Conservation (phyloP, 2,113 vertebrate genomes). For the Taurulus bubalis region DNA sequence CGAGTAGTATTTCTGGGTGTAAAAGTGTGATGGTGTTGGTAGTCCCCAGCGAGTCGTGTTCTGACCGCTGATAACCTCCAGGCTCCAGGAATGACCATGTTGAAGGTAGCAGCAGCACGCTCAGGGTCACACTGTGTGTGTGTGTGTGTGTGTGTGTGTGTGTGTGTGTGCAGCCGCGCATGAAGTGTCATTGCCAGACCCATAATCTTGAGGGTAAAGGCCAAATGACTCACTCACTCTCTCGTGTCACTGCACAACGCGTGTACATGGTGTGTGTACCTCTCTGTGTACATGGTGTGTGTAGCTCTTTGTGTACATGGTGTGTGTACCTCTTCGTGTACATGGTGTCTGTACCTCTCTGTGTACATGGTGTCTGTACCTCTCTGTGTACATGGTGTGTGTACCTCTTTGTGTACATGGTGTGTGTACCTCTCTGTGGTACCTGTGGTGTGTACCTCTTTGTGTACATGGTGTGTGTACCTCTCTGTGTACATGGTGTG, state of each 20-base stretch:
- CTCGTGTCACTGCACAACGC: neutral
- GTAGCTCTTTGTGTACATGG: neutral
- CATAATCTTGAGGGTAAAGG: slow-evolving; percentile 12
- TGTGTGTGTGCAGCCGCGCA: slow-evolving; percentile 5
- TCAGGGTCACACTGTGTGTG: neutral
- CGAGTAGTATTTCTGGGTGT: neutral
- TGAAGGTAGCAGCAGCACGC: slow-evolving; percentile 7
- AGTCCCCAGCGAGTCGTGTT: slow-evolving; percentile 10
- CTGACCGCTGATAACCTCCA: neutral
- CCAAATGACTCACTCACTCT: slow-evolving; percentile 19
- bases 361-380: no score
- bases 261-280: neutral
- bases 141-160: slow-evolving; percentile 8
- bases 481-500: neutral
- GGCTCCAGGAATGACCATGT: neutral
- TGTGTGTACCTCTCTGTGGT: no score
- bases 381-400: no score
- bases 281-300: no score
- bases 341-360: neutral
- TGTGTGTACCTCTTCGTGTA: neutral
- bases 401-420: no score
- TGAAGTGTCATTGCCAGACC: slow-evolving; percentile 8
- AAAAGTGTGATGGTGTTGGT: slow-evolving; percentile 3
- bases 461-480: no score
- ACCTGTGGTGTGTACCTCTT: no score